Conservation (phyloP, 2,113 vertebrate genomes). For the Oncorhynchus gorbuscha region DNA sequence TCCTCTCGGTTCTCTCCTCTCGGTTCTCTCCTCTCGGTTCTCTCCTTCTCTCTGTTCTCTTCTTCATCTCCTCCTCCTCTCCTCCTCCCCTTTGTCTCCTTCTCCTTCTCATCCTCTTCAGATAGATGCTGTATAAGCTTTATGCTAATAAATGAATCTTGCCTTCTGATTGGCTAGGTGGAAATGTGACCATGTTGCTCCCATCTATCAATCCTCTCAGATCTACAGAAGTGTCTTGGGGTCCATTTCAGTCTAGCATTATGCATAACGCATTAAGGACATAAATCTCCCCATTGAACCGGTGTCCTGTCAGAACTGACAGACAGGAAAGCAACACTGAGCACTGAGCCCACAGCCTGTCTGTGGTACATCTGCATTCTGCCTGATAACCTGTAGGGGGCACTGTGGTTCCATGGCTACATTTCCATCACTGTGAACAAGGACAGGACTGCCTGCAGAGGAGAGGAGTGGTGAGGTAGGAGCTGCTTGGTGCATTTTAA, state of each 20-base stretch:
- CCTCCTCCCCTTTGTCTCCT: too few relatives aligned
- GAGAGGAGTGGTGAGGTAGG: conserved; percentile 24
- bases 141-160: not conserved
- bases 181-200: conserved; percentile 19
- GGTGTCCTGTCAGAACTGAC: not conserved
- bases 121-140: too few relatives aligned
- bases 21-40: too few relatives aligned
- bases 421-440: not conserved
- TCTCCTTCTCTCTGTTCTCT: too few relatives aligned
- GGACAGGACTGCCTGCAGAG: conserved; percentile 26
- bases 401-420: conserved; percentile 80
- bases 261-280: conserved; percentile 19
- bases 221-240: not conserved
- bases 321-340: not conserved
- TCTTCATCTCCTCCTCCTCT: too few relatives aligned
- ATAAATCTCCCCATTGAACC: not conserved
- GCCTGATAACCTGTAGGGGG: conserved; percentile 78
- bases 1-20: too few relatives aligned
- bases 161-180: conserved; percentile 19
- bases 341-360: not conserved
- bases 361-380: not conserved
- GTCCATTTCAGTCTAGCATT: too few relatives aligned
- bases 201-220: conserved; percentile 1
- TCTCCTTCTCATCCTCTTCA: too few relatives aligned
- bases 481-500: conserved; percentile 55